Conservation (phyloP, 2,888 invertebrate genomes). For the Mongoloraphidia duomilia region DNA sequence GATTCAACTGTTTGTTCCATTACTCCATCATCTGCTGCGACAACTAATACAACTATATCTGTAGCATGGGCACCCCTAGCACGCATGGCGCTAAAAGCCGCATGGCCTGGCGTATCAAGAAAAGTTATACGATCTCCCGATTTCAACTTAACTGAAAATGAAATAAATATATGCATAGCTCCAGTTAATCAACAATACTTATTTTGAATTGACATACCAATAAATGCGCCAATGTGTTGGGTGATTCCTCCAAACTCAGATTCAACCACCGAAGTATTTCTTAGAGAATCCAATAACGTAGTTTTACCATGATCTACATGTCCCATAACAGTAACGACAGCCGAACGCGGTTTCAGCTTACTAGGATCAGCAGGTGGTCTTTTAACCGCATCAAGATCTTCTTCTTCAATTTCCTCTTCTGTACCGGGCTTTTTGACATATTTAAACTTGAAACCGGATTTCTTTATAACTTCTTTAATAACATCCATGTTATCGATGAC, state of each 20-base stretch:
- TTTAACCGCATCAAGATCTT: conserved; percentile 33
- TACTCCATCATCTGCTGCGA: conserved; percentile 97
- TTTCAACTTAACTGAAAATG: conserved; percentile 40
- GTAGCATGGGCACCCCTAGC: conserved; percentile 87
- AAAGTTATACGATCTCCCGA: conserved; percentile 78
- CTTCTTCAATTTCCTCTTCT: conserved; percentile 26
- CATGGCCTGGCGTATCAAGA: conserved; percentile 97
- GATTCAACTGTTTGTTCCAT: conserved; percentile 96
- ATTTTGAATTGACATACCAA: conserved; percentile 35
- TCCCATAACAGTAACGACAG: conserved; percentile 97
- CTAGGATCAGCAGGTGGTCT: conserved; percentile 50
- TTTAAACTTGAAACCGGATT: conserved; percentile 48
- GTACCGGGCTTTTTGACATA: conserved; percentile 37
- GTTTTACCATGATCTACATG: conserved; percentile 99
- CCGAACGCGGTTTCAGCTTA: conserved; percentile 59
- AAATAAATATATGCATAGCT: not conserved
- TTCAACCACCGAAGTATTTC: conserved; percentile 75
- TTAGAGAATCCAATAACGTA: conserved; percentile 76
- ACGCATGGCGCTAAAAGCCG: conserved; percentile 90
- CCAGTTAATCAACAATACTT: not conserved
- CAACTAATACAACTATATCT: conserved; percentile 88
- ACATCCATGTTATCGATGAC: conserved; percentile 48
- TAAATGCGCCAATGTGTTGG: conserved; percentile 97
- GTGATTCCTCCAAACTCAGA: conserved; percentile 97
- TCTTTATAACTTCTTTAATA: conserved; percentile 52